Evolutionary conservation across 1,140 invertebrate genomes (phyloP).

Genomic region (Micrasema longulum): DNA sequence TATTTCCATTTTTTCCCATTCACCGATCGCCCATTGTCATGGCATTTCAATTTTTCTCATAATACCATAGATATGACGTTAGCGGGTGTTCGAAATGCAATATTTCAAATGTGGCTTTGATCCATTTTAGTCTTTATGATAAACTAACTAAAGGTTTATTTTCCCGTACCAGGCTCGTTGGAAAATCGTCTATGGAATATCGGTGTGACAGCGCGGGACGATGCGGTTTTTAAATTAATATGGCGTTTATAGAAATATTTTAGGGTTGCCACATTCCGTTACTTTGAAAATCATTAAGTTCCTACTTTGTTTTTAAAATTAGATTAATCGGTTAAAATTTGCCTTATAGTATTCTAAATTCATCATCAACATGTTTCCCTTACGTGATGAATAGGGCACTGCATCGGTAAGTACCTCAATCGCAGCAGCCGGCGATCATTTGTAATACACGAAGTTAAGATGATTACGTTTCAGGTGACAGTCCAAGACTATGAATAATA

Average conservation of each 20-base stretch:
- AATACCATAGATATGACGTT: constrained; percentile 34
- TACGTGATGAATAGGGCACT: no score
- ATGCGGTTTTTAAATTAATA: constrained; percentile 43
- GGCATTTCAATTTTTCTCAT: constrained; percentile 44
- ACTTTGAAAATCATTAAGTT: no score
- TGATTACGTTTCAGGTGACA: no score
- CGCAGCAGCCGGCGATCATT: no score
- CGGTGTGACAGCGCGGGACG: constrained; percentile 40
- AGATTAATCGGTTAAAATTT: no score
- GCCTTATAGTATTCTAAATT: no score
- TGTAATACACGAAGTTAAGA: no score
- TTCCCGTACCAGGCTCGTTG: not conserved
- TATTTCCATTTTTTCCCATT: constrained; percentile 29
- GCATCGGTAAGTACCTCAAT: no score
- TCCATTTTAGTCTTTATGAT: not conserved
- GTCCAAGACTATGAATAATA: no score
- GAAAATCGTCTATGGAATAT: constrained; percentile 31
- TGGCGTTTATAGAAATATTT: constrained; percentile 7
- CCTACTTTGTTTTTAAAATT: no score
- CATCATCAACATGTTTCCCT: no score
- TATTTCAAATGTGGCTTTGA: not conserved
- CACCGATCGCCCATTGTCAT: constrained; percentile 31
- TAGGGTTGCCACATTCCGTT: constrained; percentile 19
- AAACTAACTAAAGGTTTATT: not conserved
- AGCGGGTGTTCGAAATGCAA: not conserved